These are phyloP conservation scores for Caenorhabditis wallacei DNA, from an alignment of 2,888 invertebrate genomes.

Conservation along the genomic window DNA sequence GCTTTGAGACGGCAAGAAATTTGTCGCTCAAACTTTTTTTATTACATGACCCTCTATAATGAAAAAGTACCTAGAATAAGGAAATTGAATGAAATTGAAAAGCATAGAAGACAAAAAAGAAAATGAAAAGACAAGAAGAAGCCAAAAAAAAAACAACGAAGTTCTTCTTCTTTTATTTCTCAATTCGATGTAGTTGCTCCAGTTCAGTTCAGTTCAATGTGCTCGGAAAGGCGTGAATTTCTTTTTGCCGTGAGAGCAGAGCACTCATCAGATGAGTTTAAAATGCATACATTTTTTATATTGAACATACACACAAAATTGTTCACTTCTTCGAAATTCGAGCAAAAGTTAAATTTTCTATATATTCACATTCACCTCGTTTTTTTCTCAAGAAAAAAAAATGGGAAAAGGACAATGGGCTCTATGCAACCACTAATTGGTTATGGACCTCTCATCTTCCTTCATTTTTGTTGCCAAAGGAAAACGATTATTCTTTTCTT, in stretches of 20 bases:
- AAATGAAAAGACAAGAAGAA: slow-evolving; percentile 8
- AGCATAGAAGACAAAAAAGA: not conserved
- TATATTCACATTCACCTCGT: not conserved
- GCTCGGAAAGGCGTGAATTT: slow-evolving; percentile 52
- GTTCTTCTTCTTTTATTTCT: slow-evolving; percentile 24
- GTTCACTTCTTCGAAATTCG: slow-evolving; percentile 26
- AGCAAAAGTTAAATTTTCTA: slow-evolving; percentile 39
- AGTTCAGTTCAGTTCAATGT: slow-evolving; percentile 36
- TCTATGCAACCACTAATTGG: slow-evolving; percentile 46
- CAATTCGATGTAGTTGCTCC: slow-evolving; percentile 19
- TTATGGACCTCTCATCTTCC: slow-evolving; percentile 32
- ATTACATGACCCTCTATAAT: slow-evolving; percentile 34
- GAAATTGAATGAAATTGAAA: slow-evolving; percentile 11
- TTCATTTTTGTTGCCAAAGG: not conserved
- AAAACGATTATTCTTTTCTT: slow-evolving; percentile 1
- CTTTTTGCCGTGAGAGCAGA: slow-evolving; percentile 38
- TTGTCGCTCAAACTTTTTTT: slow-evolving; percentile 36
- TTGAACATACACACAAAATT: slow-evolving; percentile 44
- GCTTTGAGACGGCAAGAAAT: slow-evolving; percentile 33
- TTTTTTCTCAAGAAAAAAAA: slow-evolving; percentile 1
- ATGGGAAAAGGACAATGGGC: slow-evolving; percentile 20
- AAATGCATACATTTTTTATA: slow-evolving; percentile 61
- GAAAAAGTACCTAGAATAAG: slow-evolving; percentile 6
- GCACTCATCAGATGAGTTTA: slow-evolving; percentile 61
- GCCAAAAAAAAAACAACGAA: slow-evolving; percentile 5